Conservation (phyloP, 2,888 invertebrate genomes). For the Drosophila recens region DNA sequence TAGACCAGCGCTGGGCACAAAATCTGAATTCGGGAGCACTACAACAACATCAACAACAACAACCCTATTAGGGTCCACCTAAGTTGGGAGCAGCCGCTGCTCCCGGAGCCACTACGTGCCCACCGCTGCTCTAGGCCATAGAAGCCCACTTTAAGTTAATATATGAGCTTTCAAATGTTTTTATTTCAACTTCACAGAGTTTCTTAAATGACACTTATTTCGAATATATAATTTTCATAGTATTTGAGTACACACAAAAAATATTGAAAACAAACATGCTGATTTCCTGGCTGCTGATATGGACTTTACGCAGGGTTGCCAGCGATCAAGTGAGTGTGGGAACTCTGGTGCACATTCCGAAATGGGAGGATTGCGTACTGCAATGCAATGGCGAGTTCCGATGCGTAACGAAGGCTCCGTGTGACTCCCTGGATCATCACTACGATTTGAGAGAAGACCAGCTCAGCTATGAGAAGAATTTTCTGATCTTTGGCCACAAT, state of each 20-base stretch:
- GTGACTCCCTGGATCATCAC: background rate
- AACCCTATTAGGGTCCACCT: too few relatives aligned
- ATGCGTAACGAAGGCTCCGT: background rate
- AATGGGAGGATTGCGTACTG: background rate
- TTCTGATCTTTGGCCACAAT: constrained; percentile 40
- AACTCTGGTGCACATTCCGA: too few relatives aligned
- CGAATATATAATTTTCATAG: too few relatives aligned
- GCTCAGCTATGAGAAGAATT: fast-evolving
- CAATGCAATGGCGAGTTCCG: background rate
- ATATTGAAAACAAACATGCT: constrained; percentile 8
- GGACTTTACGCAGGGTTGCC: background rate
- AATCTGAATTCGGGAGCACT: too few relatives aligned
- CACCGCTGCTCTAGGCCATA: too few relatives aligned
- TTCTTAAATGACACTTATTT: background rate
- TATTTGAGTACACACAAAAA: background rate
- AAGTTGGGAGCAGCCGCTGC: too few relatives aligned
- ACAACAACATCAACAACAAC: too few relatives aligned
- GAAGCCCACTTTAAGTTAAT: too few relatives aligned
- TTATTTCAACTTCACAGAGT: background rate
- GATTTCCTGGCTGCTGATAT: background rate
- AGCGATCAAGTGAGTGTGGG: background rate
- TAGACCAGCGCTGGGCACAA: too few relatives aligned
- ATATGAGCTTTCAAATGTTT: too few relatives aligned
- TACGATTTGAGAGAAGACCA: constrained; percentile 1
- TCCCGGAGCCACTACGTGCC: too few relatives aligned